Percentiles rank a stretch among this genome's conserved stretches.
These are phyloP conservation scores for Euspilapteryx auroguttella DNA, from an alignment of 2,888 invertebrate species.

Conservation along the genomic window DNA sequence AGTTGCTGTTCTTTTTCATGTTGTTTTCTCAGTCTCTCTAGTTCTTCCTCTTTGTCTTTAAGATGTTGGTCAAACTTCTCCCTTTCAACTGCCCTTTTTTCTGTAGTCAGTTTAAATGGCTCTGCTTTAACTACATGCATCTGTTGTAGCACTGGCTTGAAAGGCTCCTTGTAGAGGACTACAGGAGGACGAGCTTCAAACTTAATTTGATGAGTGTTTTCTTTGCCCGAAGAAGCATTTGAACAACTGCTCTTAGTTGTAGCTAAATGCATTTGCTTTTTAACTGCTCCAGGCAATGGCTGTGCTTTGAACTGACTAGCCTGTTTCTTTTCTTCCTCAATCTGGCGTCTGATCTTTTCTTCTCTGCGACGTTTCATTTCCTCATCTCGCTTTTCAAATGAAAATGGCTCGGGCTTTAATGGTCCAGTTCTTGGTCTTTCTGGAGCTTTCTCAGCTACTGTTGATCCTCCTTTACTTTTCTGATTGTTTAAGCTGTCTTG, in stretches of 20 bases:
- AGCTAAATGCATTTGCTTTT: conserved; percentile 31
- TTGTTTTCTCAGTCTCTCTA: conserved; percentile 30
- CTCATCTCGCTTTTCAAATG: conserved; percentile 69
- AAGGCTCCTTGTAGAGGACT: conserved; percentile 67
- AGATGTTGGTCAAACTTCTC: conserved; percentile 60
- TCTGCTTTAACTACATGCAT: conserved; percentile 35
- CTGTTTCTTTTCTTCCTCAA: conserved; percentile 63
- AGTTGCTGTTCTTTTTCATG: conserved; percentile 31
- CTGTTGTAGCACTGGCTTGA: conserved; percentile 58
- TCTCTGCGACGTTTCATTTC: conserved; percentile 58
- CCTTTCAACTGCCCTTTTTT: conserved; percentile 64
- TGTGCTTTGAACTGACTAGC: conserved; percentile 70
- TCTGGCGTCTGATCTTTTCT: conserved; percentile 58
- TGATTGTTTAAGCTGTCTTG: conserved; percentile 11
- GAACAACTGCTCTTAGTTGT: conserved; percentile 21
- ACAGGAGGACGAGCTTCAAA: conserved; percentile 67
- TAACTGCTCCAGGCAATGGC: conserved; percentile 61
- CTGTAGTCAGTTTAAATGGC: conserved; percentile 66
- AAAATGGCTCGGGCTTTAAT: conserved; percentile 60
- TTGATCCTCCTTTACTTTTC: conserved; percentile 10
- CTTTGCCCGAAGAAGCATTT: conserved; percentile 27
- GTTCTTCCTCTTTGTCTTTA: conserved; percentile 55
- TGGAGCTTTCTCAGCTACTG: conserved; percentile 15
- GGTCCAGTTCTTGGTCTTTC: conserved; percentile 27
- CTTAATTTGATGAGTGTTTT: conserved; percentile 38